Evolutionary conservation across 2,888 invertebrate species (phyloP).

Genomic region (Acanthopleura granulata): DNA sequence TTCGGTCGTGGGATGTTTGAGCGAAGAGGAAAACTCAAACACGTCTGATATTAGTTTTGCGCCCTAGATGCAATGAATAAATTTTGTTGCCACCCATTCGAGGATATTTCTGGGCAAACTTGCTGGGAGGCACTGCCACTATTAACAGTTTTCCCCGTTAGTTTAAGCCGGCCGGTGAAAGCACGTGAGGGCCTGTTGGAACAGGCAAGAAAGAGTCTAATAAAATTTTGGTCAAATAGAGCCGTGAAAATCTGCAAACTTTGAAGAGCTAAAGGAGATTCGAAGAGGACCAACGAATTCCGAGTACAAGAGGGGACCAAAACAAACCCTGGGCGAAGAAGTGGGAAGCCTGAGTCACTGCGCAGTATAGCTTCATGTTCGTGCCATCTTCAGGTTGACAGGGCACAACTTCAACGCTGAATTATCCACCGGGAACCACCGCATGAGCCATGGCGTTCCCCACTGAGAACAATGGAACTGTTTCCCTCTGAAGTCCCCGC

Average conservation of each 20-base stretch:
- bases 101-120: not conserved
- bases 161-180: not conserved
- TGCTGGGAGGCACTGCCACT: not conserved
- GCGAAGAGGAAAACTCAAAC: conserved; percentile 1
- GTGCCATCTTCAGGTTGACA: too few relatives aligned
- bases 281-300: too few relatives aligned
- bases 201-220: conserved; percentile 15
- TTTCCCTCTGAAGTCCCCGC: too few relatives aligned
- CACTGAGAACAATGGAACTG: too few relatives aligned
- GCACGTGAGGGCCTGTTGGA: not conserved
- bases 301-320: not conserved
- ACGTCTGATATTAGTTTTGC: conserved; percentile 16
- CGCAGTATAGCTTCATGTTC: too few relatives aligned
- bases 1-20: not conserved
- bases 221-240: conserved; percentile 12
- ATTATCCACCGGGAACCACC: too few relatives aligned
- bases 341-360: not conserved
- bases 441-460: too few relatives aligned
- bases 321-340: not conserved
- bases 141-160: conserved; percentile 7
- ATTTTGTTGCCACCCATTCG: not conserved
- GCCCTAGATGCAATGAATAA: conserved; percentile 15
- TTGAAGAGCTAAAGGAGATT: not conserved
- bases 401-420: too few relatives aligned
- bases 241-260: conserved; percentile 13